Conservation (phyloP, 2,113 vertebrate species). For the Neolamprologus sp. region DNA sequence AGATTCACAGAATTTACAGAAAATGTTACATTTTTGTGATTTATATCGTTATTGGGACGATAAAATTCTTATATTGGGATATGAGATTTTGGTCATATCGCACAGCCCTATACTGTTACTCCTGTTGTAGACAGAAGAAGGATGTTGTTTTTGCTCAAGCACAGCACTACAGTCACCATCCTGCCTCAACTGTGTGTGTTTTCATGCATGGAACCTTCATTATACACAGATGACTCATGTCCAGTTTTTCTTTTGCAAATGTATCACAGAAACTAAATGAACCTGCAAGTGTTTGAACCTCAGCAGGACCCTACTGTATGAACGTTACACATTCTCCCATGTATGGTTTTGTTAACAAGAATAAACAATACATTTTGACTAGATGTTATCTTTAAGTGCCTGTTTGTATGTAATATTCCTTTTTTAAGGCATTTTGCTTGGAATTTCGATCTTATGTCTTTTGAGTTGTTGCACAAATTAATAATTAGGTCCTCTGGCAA, state of each 20-base stretch:
- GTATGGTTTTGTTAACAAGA: background rate
- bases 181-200: background rate
- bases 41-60: rapidly evolving
- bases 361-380: background rate
- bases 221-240: background rate
- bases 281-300: background rate
- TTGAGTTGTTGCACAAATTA: background rate
- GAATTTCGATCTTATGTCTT: background rate
- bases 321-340: background rate
- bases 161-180: background rate
- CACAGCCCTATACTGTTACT: background rate
- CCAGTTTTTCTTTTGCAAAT: background rate
- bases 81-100: background rate
- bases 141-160: background rate
- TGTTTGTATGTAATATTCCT: background rate
- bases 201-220: background rate
- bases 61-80: rapidly evolving
- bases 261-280: background rate
- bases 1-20: background rate
- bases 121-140: background rate
- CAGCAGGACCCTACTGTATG: background rate
- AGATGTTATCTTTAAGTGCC: background rate
- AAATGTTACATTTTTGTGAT: background rate
- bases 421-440: background rate
- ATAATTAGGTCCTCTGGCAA: background rate